A percentile compares a stretch with the other conserved stretches of the same genome.
These are phyloP conservation scores for Astreopora myriophthalma DNA, from an alignment of 64 coral and sea anemone genomes.

Conservation along the genomic window DNA sequence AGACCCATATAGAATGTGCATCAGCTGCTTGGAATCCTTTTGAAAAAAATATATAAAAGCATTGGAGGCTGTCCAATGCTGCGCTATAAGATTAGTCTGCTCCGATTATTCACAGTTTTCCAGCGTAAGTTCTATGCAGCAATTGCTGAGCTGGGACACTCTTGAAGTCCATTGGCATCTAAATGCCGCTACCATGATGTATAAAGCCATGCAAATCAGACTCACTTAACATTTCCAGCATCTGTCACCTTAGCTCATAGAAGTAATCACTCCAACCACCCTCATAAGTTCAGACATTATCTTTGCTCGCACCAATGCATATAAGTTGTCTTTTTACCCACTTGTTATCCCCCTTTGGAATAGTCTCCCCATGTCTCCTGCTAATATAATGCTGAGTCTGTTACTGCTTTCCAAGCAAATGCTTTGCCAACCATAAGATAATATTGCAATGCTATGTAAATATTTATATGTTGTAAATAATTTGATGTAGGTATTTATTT, in stretches of 20 bases:
- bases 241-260: too few relatives aligned
- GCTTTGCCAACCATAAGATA: neutral
- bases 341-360: neutral
- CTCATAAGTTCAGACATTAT: neutral
- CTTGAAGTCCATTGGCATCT: neutral
- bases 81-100: neutral
- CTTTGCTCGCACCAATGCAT: neutral
- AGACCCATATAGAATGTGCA: too few relatives aligned
- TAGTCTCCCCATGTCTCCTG: neutral
- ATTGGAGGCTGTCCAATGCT: neutral
- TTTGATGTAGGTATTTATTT: too few relatives aligned
- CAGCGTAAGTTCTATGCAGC: neutral
- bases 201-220: too few relatives aligned
- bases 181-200: neutral
- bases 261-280: too few relatives aligned
- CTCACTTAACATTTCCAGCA: too few relatives aligned
- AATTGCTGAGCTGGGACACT: constrained; percentile 10
- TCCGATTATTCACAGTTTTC: neutral
- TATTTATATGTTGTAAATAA: neutral
- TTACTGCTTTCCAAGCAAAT: neutral
- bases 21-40: too few relatives aligned
- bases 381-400: neutral
- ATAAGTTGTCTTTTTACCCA: neutral
- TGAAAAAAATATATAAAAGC: neutral
- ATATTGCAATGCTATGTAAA: neutral